Base-by-base conservation (phyloP, 2,888 invertebrate species). In the Stenotaenia linearis region DNA sequence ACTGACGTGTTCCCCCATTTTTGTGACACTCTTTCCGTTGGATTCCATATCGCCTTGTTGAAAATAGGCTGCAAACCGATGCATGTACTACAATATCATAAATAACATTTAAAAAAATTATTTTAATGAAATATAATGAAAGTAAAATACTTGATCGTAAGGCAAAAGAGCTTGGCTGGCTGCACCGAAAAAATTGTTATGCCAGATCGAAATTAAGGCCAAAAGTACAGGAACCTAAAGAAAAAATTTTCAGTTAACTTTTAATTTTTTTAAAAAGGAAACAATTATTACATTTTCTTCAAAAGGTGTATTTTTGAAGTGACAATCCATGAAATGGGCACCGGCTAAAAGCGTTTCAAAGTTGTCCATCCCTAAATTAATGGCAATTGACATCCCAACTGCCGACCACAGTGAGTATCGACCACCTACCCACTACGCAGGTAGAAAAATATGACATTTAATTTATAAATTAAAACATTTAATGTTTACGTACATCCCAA, bases 21-120 rank as follows among this genome's bases (percentile, higher is more conserved):
- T 2, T 0, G 88, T 89, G 0, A 90, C 89, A 84, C 87, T 90
- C 88, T 99, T 99, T 82, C 99, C 99, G 87, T 99, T 99, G 82
- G 97, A 97, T 87, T 99, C 99, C 99, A 99, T 98, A 85, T 98
- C 98, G 3, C 98, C 98, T 88, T 99, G 99, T 88, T 99, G 99
- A 89, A 99, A 98, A 87, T 99, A 99, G 18, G 99, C 98, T 10
- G 99, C 96, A 88, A 99, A 98, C 86, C 98, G 91, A 86, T 99
- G 99, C 84, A 99, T 87, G 86, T 99, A 98, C 87, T 88, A 83
- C 1, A 50, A 28, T 10, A 32, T 32, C n/a, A 74, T 10, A 56
- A n/a, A 21, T n/a, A 28, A 32, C n/a, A 18, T 28, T 35, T 28
- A 56, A 4, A 28, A 30, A n/a, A 50, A n/a, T n/a, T n/a, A n/a